Percentiles rank a stretch among this genome's conserved stretches.
These are phyloP conservation scores for Melanerpes formicivorus DNA, from an alignment of 2,113 vertebrate genomes.

Conservation along the genomic window DNA sequence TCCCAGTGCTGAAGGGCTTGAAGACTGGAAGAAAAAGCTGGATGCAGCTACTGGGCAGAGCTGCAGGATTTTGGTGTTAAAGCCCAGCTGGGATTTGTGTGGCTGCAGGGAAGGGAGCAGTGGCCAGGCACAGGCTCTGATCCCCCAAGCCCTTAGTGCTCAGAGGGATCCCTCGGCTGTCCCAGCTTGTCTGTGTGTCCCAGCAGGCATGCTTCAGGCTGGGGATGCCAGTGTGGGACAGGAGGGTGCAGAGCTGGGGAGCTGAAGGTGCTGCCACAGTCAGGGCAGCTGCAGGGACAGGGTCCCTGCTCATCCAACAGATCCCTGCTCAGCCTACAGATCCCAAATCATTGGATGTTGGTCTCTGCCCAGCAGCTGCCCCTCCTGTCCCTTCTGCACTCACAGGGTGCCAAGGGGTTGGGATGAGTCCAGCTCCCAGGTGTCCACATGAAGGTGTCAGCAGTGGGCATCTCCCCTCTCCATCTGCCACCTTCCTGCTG, in stretches of 20 bases:
- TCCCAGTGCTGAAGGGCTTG: rapidly evolving
- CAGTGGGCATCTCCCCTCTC: not conserved
- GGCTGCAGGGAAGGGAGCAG: rapidly evolving
- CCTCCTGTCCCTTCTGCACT: not conserved
- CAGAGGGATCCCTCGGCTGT: rapidly evolving
- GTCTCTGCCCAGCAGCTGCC: not conserved
- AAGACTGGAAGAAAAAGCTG: not conserved
- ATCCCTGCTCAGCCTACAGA: rapidly evolving
- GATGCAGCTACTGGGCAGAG: not conserved
- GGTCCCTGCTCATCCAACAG: rapidly evolving
- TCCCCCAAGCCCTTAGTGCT: not conserved
- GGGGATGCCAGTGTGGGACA: rapidly evolving
- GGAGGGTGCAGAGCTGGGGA: not conserved
- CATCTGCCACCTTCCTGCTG: not conserved
- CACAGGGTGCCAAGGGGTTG: not conserved
- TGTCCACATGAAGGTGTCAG: not conserved
- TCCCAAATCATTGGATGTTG: rapidly evolving
- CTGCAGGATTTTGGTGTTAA: not conserved
- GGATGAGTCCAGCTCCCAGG: not conserved
- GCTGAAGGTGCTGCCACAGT: not conserved
- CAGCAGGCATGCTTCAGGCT: rapidly evolving
- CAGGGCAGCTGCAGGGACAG: not conserved
- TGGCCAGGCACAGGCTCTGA: rapidly evolving
- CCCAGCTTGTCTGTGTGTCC: not conserved
- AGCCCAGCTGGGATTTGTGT: not conserved